Evolutionary conservation across 2,797 vertebrate genomes (phyloP).

Genomic region (Spinus pinus): DNA sequence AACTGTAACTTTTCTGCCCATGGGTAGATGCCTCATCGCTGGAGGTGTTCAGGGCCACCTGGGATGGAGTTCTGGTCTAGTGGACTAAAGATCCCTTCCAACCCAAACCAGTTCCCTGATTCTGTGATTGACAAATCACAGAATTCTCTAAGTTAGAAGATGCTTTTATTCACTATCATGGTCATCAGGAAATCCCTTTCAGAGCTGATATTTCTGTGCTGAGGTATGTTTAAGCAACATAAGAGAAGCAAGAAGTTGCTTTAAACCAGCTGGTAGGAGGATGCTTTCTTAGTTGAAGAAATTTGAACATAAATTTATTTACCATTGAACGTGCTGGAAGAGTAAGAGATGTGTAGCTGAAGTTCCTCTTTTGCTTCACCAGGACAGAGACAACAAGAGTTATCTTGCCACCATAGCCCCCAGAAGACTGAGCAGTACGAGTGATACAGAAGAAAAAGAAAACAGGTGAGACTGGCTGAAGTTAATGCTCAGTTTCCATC

Average conservation of each 20-base stretch:
- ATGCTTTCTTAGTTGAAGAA: background rate
- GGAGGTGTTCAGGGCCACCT: background rate
- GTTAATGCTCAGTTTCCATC: background rate
- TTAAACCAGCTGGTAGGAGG: background rate
- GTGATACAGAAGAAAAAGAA: conserved; percentile 77
- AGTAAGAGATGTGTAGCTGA: background rate
- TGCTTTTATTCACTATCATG: background rate
- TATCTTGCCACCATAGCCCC: conserved; percentile 69
- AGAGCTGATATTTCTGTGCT: background rate
- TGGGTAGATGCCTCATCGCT: background rate
- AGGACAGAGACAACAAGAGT: conserved; percentile 77
- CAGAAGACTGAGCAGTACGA: conserved; percentile 66
- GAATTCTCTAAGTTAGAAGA: background rate
- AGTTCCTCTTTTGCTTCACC: conserved; percentile 32
- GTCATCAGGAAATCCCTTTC: background rate
- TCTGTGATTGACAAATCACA: background rate
- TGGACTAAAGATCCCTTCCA: background rate
- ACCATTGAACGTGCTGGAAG: background rate
- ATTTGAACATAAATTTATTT: background rate
- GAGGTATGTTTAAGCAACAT: background rate
- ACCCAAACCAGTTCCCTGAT: background rate
- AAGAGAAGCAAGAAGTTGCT: background rate
- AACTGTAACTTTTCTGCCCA: background rate
- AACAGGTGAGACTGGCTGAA: conserved; percentile 72
- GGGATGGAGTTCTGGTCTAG: background rate